These are phyloP conservation scores for Delia radicum DNA, from an alignment of 1,140 invertebrate genomes.

Conservation along the genomic window DNA sequence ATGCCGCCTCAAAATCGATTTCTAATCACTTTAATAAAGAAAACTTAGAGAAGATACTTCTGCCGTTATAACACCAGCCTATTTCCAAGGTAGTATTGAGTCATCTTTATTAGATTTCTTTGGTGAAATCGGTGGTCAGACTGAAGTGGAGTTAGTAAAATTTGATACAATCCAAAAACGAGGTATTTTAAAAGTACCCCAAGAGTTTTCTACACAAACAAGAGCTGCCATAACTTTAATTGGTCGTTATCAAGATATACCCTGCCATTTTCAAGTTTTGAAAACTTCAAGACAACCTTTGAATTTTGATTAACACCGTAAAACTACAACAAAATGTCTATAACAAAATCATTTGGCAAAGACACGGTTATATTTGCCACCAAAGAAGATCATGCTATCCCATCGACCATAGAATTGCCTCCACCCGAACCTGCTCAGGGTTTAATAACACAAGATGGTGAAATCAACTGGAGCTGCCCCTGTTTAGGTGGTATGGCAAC, in stretches of 20 bases:
- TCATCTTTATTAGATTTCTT: conserved; percentile 60
- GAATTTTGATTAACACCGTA: conserved; percentile 31
- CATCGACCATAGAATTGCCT: conserved; percentile 72
- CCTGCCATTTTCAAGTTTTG: conserved; percentile 61
- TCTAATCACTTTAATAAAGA: conserved; percentile 48
- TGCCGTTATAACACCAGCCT: conserved; percentile 55
- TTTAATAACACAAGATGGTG: conserved; percentile 80
- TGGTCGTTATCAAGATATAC: conserved; percentile 58
- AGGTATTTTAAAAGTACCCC: conserved; percentile 62
- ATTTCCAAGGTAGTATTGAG: conserved; percentile 63
- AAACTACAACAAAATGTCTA: conserved; percentile 55
- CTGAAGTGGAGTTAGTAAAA: conserved; percentile 62
- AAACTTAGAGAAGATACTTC: conserved; percentile 55
- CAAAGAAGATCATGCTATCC: conserved; percentile 73
- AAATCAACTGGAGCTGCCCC: conserved; percentile 96
- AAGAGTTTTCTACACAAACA: conserved; percentile 60
- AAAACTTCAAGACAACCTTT: conserved; percentile 53
- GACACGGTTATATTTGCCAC: conserved; percentile 83
- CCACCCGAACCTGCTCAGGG: conserved; percentile 75
- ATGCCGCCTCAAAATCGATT: not conserved
- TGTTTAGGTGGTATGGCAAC: conserved; percentile 94
- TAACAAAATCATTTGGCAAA: conserved; percentile 64
- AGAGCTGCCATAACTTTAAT: conserved; percentile 62
- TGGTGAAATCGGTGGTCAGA: conserved; percentile 62
- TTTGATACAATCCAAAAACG: conserved; percentile 56